Evolutionary conservation across 1,140 invertebrate species (phyloP).

Genomic region (Telenomus remus): DNA sequence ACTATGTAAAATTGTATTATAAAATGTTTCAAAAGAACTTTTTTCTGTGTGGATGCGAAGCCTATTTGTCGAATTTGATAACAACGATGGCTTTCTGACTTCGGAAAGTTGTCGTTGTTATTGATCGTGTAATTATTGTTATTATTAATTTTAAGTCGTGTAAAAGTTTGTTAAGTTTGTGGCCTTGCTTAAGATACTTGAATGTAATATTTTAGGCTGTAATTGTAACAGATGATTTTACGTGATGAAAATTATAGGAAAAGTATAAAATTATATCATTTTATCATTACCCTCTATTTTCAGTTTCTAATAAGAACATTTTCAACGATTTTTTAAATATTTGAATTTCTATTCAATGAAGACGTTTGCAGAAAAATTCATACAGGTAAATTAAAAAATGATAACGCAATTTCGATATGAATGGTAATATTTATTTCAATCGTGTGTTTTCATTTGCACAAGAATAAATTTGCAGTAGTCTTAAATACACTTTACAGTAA

Average conservation of each 20-base stretch:
- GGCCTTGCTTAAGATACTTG: conserved; percentile 74
- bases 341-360: too few species aligned
- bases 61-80: conserved; percentile 35
- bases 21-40: conserved; percentile 9
- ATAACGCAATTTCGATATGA: conserved; percentile 3
- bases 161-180: conserved; percentile 77
- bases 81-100: conserved; percentile 18
- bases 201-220: conserved; percentile 74
- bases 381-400: background rate
- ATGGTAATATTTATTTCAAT: conserved; percentile 17
- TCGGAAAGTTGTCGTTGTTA: conserved; percentile 51
- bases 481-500: conserved; percentile 11
- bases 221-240: conserved; percentile 70
- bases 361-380: too few species aligned
- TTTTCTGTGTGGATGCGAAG: conserved; percentile 32
- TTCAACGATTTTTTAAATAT: background rate
- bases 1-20: too few species aligned
- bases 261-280: conserved; percentile 22
- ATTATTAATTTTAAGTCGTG: conserved; percentile 70
- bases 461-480: conserved; percentile 20
- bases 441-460: conserved; percentile 13
- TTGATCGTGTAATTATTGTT: conserved; percentile 64
- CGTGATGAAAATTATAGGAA: conserved; percentile 64
- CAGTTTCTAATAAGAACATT: background rate
- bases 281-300: conserved; percentile 1